Conservation (phyloP, 2,888 invertebrate genomes). For the Gryllus longicercus region DNA sequence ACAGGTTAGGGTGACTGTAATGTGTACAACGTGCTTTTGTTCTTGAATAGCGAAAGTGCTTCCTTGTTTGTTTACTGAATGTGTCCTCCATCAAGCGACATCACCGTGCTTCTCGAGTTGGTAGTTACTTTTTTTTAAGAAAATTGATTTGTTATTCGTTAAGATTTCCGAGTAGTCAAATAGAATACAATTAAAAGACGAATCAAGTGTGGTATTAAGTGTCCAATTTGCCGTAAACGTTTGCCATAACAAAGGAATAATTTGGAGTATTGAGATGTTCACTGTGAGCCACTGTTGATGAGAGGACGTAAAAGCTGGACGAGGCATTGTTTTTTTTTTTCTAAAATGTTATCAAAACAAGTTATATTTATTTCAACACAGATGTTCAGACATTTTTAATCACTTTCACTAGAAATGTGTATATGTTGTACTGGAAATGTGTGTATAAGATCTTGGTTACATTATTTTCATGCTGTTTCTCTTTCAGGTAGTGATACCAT, state of each 20-base stretch:
- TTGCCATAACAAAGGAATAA: no score
- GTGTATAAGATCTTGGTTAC: neutral
- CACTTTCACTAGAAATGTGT: neutral
- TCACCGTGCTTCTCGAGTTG: neutral
- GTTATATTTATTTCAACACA: no score
- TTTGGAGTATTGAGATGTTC: no score
- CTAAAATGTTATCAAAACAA: no score
- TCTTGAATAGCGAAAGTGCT: neutral
- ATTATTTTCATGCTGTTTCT: neutral
- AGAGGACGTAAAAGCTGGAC: no score
- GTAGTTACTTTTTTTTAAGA: neutral
- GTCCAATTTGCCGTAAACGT: no score
- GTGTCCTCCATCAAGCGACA: neutral
- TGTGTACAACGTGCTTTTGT: neutral
- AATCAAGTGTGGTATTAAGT: neutral
- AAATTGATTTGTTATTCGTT: slow-evolving; percentile 1
- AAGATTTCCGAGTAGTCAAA: neutral
- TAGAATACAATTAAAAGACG: neutral
- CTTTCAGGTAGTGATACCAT: neutral
- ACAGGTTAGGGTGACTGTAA: neutral
- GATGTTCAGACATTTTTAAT: no score
- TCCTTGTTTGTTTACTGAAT: neutral
- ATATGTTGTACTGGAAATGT: neutral
- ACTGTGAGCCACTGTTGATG: no score
- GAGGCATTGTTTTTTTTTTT: no score